phyloP scores from a whole-genome alignment of 1,140 invertebrate species.

The Brachionus paranguensis region DNA sequence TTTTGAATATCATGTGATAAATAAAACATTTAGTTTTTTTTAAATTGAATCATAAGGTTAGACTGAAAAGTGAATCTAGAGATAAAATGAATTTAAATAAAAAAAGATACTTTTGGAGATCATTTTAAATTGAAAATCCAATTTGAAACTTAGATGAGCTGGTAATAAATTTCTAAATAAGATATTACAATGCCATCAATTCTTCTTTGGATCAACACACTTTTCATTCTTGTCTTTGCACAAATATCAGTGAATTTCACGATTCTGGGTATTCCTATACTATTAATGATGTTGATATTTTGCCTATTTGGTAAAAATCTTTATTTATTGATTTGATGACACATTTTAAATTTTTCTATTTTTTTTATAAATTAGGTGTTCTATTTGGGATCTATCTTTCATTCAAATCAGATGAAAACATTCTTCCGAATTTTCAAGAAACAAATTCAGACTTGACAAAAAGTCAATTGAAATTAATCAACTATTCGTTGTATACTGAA shows the following conservation, averaged over 20 bases:
- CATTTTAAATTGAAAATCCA: not conserved
- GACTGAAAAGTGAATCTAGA: not conserved
- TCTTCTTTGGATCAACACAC: not conserved
- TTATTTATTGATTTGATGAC: too few relatives aligned
- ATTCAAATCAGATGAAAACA: not conserved
- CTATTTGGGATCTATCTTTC: not conserved
- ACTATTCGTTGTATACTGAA: not conserved
- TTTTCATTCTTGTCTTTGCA: not conserved
- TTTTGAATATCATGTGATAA: not conserved
- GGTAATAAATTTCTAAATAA: not conserved
- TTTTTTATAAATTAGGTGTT: not conserved
- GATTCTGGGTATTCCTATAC: not conserved
- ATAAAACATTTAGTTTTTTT: not conserved
- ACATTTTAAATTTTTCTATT: not conserved
- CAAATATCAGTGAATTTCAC: not conserved
- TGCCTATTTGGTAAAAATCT: not conserved
- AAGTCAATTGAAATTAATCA: not conserved
- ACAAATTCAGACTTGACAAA: not conserved
- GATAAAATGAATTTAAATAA: not conserved
- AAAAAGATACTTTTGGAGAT: not conserved
- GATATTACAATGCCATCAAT: not conserved
- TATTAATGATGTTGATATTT: not conserved
- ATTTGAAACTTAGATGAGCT: not conserved
- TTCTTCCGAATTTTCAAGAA: not conserved
- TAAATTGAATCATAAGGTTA: not conserved